phyloP scores from a whole-genome alignment of 2,888 invertebrate genomes.

The Abrostola tripartita region DNA sequence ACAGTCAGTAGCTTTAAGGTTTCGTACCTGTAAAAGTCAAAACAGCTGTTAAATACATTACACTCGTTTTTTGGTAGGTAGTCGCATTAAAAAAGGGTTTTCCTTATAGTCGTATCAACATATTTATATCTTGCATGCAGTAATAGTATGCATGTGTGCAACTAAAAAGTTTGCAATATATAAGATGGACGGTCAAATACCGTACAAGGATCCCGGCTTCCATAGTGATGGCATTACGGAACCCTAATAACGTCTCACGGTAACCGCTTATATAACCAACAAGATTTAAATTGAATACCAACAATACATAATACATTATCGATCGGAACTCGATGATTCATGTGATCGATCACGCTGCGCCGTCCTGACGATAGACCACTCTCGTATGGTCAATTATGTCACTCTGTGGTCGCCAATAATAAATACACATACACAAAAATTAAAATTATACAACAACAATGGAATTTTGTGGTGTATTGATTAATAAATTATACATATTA shows the following conservation, averaged over 20 bases:
- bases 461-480: not conserved
- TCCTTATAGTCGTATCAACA: too few species aligned
- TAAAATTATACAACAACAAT: slow-evolving; percentile 1
- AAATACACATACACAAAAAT: slow-evolving; percentile 9
- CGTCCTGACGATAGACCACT: slow-evolving; percentile 5
- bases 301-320: slow-evolving; percentile 1
- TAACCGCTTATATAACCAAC: not conserved
- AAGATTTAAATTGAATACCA: not conserved
- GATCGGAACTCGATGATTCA: slow-evolving; percentile 15
- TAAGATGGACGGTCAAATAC: too few species aligned
- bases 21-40: too few species aligned
- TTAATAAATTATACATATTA: not conserved
- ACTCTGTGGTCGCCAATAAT: slow-evolving; percentile 14
- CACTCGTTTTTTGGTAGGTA: too few species aligned
- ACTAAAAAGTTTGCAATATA: too few species aligned
- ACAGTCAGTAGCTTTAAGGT: too few species aligned
- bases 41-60: too few species aligned
- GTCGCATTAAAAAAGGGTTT: too few species aligned
- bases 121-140: too few species aligned
- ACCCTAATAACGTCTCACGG: not conserved
- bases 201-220: too few species aligned
- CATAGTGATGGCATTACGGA: not conserved
- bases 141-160: too few species aligned
- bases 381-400: slow-evolving; percentile 12
- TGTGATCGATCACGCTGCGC: not conserved